Evolutionary conservation across 2,113 vertebrate genomes (phyloP).

Genomic region (Tursiops truncatus): DNA sequence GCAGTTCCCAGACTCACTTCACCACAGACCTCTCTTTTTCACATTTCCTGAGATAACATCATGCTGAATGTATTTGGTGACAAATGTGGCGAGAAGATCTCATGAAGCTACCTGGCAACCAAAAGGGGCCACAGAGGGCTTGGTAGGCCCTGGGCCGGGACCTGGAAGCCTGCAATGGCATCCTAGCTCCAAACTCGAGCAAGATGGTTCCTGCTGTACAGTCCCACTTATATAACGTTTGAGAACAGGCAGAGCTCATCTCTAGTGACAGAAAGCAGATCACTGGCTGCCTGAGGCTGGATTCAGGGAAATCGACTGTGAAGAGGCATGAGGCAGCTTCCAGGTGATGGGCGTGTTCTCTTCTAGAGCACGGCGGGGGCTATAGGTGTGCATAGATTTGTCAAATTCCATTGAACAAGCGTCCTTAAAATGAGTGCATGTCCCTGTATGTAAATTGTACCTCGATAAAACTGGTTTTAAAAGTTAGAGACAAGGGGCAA

Average conservation of each 20-base stretch:
- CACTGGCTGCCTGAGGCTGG: neutral
- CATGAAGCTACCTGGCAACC: fast-evolving
- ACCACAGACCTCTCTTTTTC: neutral
- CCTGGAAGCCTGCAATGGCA: neutral
- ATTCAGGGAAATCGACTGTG: neutral
- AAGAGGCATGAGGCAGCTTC: neutral
- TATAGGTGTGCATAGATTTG: fast-evolving
- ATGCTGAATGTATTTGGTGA: neutral
- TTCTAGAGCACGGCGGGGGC: neutral
- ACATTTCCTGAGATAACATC: neutral
- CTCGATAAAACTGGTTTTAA: neutral
- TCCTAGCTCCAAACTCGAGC: neutral
- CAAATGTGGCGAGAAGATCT: neutral
- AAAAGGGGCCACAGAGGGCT: neutral
- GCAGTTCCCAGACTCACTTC: no score
- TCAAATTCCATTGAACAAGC: neutral
- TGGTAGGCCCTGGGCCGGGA: neutral
- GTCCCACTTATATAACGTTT: neutral
- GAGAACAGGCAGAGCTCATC: neutral
- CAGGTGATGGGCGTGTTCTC: neutral
- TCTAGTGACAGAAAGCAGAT: neutral
- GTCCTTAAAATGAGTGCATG: neutral
- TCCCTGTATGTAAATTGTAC: neutral
- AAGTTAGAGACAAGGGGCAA: neutral
- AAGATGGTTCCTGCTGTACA: neutral